Conservation (phyloP, 35 echinoderm and acorn worm species). For the Apostichopus japonicus region DNA sequence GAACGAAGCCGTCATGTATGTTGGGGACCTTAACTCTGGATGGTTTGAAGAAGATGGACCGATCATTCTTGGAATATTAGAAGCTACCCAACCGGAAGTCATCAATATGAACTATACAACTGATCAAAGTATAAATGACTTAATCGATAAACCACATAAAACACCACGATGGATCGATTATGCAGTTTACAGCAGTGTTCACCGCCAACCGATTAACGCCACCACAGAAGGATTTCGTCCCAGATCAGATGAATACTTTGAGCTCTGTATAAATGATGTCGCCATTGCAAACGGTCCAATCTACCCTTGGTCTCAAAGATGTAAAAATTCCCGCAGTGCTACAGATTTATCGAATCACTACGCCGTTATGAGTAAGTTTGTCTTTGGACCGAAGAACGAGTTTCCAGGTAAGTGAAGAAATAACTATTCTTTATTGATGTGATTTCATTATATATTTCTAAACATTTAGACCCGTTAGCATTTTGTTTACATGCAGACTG, state of each 20-base stretch:
- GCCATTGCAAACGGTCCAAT: slow-evolving; percentile 33
- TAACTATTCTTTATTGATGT: background rate
- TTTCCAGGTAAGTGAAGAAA: background rate
- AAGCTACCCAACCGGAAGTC: slow-evolving; percentile 55
- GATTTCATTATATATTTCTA: background rate
- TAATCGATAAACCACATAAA: slow-evolving; percentile 47
- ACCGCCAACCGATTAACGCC: slow-evolving; percentile 56
- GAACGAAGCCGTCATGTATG: slow-evolving; percentile 73
- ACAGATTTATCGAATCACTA: slow-evolving; percentile 78
- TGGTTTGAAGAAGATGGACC: slow-evolving; percentile 44
- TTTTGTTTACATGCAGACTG: background rate
- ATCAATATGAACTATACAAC: slow-evolving; percentile 63
- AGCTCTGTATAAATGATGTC: slow-evolving; percentile 58
- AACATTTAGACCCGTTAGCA: background rate
- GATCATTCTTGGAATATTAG: slow-evolving; percentile 55
- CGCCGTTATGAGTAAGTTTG: slow-evolving; percentile 69
- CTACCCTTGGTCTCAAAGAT: slow-evolving; percentile 59
- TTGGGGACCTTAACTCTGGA: slow-evolving; percentile 72
- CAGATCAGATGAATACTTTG: slow-evolving; percentile 38
- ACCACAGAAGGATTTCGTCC: slow-evolving; percentile 62
- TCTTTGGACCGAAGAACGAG: slow-evolving; percentile 24
- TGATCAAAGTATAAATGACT: slow-evolving; percentile 72
- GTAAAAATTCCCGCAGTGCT: slow-evolving; percentile 34
- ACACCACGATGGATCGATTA: slow-evolving; percentile 71
- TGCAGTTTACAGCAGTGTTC: slow-evolving; percentile 65